phyloP scores from a whole-genome alignment of 2,797 vertebrate genomes.

The Thamnophis elegans region DNA sequence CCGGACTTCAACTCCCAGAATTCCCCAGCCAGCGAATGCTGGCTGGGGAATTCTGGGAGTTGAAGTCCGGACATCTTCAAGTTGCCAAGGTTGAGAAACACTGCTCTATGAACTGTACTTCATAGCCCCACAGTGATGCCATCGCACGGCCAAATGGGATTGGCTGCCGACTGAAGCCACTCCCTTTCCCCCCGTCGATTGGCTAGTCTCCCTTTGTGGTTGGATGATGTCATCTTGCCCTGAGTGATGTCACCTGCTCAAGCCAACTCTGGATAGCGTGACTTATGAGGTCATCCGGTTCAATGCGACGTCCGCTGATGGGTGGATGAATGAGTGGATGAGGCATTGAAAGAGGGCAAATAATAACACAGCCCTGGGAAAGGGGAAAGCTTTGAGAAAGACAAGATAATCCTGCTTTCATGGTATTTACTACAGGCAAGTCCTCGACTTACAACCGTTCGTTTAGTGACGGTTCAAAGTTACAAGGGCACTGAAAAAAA shows the following conservation, averaged over 20 bases:
- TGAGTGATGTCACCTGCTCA: not conserved
- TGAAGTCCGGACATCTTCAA: too few species aligned
- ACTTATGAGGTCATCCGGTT: not conserved
- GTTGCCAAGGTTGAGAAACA: too few species aligned
- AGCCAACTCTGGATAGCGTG: not conserved
- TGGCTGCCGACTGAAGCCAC: not conserved
- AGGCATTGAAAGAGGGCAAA: not conserved
- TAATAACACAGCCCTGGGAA: too few species aligned
- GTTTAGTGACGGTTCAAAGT: too few species aligned
- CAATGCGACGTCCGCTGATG: not conserved
- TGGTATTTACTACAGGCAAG: not conserved
- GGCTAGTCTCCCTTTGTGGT: not conserved
- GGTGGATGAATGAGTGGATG: not conserved
- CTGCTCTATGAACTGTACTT: too few species aligned
- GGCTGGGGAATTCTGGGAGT: too few species aligned
- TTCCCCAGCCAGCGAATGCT: too few species aligned
- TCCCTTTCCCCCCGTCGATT: not conserved
- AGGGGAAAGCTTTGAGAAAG: not conserved
- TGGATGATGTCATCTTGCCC: not conserved
- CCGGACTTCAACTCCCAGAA: too few species aligned
- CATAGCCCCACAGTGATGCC: not conserved
- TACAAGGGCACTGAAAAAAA: too few species aligned
- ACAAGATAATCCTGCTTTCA: not conserved
- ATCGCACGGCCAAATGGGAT: accelerated
- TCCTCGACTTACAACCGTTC: too few species aligned